These are phyloP conservation scores for Misgurnus anguillicaudatus DNA, from an alignment of 2,113 vertebrate species.

Conservation along the genomic window DNA sequence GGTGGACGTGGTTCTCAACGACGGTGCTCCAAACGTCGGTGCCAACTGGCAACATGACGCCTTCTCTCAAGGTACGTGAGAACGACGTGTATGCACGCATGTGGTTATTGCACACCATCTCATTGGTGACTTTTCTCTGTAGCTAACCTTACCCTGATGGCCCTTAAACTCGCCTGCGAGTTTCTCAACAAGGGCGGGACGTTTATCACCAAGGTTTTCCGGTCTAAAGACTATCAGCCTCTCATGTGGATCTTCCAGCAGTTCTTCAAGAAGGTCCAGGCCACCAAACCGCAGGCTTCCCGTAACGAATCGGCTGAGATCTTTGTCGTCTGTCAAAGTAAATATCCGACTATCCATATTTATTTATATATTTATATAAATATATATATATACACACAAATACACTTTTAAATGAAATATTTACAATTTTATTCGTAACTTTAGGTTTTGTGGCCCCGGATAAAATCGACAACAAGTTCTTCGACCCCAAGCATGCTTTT, in stretches of 20 bases:
- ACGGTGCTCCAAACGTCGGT: constrained; percentile 93
- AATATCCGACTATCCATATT: not conserved
- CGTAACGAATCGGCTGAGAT: constrained; percentile 96
- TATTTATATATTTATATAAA: not conserved
- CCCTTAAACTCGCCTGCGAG: constrained; percentile 89
- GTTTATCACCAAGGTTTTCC: constrained; percentile 96
- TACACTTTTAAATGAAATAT: not conserved
- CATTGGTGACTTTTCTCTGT: not conserved
- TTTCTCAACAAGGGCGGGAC: constrained; percentile 90
- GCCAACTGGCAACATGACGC: constrained; percentile 95
- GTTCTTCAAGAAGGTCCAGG: constrained; percentile 91
- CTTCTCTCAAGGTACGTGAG: constrained; percentile 85
- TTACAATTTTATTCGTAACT: not conserved
- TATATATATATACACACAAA: too few relatives aligned
- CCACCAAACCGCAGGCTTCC: constrained; percentile 96
- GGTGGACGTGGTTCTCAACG: constrained; percentile 93
- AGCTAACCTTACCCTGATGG: constrained; percentile 93
- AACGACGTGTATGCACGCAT: too few relatives aligned
- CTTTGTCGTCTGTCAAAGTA: constrained; percentile 96
- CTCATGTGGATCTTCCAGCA: constrained; percentile 98
- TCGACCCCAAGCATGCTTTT: constrained; percentile 94
- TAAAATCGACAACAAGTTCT: constrained; percentile 95
- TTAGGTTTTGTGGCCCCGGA: constrained; percentile 91
- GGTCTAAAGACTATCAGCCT: constrained; percentile 94
- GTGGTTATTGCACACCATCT: too few relatives aligned